phyloP scores from a whole-genome alignment of 2,113 vertebrate genomes.

The Ameiurus melas region DNA sequence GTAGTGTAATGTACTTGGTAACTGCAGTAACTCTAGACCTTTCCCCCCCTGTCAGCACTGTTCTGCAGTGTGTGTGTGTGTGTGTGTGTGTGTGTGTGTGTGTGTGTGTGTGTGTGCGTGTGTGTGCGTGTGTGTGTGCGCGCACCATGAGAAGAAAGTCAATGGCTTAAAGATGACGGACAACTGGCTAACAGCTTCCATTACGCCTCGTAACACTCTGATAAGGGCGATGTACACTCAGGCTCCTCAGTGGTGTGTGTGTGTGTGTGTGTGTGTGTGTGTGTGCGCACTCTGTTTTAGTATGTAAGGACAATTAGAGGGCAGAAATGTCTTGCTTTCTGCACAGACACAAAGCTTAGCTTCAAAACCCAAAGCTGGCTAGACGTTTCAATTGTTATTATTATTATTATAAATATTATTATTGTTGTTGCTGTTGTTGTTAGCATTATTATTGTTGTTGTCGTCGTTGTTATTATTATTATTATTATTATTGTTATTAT shows the following conservation, averaged over 20 bases:
- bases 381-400: background rate
- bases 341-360: background rate
- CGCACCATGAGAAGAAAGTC: background rate
- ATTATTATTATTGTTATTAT: background rate
- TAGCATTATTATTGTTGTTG: background rate
- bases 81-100: conserved; percentile 1
- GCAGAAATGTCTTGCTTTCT: background rate
- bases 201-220: conserved; percentile 55
- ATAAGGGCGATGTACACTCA: conserved; percentile 45
- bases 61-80: background rate
- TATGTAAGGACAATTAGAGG: background rate
- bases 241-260: conserved; percentile 30
- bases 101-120: background rate
- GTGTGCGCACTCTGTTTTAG: background rate
- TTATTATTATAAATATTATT: background rate
- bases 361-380: background rate
- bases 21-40: background rate
- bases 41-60: background rate
- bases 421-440: too few relatives aligned
- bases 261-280: conserved; percentile 4
- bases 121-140: conserved; percentile 3
- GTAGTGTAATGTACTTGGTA: background rate
- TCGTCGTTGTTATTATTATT: too few relatives aligned
- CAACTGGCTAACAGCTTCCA: conserved; percentile 60
- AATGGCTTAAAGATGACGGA: conserved; percentile 55